Conservation (phyloP, 2,113 vertebrate genomes). For the Hyla sarda region DNA sequence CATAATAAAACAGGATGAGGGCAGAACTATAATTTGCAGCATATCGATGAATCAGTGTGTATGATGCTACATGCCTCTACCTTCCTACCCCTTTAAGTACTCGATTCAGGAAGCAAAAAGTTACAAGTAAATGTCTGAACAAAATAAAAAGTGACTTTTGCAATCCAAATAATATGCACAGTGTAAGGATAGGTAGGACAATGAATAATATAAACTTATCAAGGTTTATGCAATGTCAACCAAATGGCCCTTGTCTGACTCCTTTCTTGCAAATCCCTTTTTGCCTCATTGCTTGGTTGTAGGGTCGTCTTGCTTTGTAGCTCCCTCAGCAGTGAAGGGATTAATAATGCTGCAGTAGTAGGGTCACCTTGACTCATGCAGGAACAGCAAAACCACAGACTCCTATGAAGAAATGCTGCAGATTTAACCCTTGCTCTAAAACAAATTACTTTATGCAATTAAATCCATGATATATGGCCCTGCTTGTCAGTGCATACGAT, state of each 20-base stretch:
- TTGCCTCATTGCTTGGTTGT: constrained; percentile 51
- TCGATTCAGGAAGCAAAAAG: background rate
- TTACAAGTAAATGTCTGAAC: background rate
- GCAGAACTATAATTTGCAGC: too few relatives aligned
- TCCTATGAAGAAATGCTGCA: constrained; percentile 53
- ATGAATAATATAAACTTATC: constrained; percentile 44
- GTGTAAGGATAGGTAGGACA: background rate
- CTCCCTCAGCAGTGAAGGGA: constrained; percentile 58
- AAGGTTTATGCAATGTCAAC: constrained; percentile 40
- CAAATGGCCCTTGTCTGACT: constrained; percentile 52
- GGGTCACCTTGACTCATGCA: constrained; percentile 58
- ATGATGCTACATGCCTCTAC: background rate
- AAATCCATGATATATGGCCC: background rate
- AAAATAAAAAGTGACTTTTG: background rate
- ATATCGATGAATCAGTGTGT: too few relatives aligned
- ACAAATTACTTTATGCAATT: constrained; percentile 5
- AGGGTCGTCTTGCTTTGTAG: constrained; percentile 51
- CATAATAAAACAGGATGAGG: too few relatives aligned
- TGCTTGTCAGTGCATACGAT: background rate
- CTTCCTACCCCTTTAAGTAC: background rate
- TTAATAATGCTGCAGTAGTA: constrained; percentile 55
- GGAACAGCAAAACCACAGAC: constrained; percentile 54
- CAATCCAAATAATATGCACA: background rate
- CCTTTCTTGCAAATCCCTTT: constrained; percentile 38
- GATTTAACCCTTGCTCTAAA: constrained; percentile 27